Evolutionary conservation across 2,113 vertebrate genomes (phyloP).

Genomic region (Neolamprologus hecqui): DNA sequence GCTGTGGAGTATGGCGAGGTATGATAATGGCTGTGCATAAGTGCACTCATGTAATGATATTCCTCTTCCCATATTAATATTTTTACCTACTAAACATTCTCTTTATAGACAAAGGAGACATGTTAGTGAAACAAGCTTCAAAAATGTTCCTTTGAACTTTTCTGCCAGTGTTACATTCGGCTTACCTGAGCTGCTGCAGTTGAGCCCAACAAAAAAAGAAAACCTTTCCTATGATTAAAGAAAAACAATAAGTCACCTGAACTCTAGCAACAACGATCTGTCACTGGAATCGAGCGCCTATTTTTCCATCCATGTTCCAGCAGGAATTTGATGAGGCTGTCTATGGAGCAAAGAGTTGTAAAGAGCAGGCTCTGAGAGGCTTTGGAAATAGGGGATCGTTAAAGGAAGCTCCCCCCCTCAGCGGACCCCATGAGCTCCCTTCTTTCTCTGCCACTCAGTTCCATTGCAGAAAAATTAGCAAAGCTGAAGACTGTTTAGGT

Average conservation of each 20-base stretch:
- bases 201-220: neutral
- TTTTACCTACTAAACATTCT: neutral
- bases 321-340: constrained; percentile 11
- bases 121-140: neutral
- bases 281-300: neutral
- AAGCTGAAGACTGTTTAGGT: neutral
- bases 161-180: neutral
- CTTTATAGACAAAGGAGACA: neutral
- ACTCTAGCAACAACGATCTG: constrained; percentile 9
- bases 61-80: constrained; percentile 14
- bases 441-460: neutral
- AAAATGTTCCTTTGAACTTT: neutral
- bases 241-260: constrained; percentile 2
- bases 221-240: neutral
- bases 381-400: neutral
- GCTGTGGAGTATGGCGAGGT: neutral
- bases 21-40: constrained; percentile 5
- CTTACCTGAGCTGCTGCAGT: neutral
- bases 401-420: neutral
- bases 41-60: constrained; percentile 40
- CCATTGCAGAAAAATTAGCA: neutral
- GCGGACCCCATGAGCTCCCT: neutral
- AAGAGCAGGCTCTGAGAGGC: neutral
- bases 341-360: neutral
- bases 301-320: neutral